These are phyloP conservation scores for Urocolius indicus DNA, from an alignment of 2,113 vertebrate genomes.

Conservation along the genomic window DNA sequence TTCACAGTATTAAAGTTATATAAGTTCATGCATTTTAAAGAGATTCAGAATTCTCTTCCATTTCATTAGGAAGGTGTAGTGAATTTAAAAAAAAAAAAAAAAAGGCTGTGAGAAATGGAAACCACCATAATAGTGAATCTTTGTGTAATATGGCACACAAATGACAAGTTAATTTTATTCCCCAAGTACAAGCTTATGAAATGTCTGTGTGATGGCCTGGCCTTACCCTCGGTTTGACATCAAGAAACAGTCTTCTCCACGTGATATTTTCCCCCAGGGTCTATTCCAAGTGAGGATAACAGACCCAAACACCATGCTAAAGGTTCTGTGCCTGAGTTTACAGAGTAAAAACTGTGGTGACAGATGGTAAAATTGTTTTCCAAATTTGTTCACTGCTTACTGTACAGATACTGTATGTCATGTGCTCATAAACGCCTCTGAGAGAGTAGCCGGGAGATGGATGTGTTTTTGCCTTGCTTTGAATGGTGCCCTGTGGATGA, in stretches of 20 bases:
- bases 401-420: not conserved
- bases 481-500: not conserved
- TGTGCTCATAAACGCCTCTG: rapidly evolving
- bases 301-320: not conserved
- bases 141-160: not conserved
- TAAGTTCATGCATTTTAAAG: slow-evolving; percentile 19
- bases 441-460: not conserved
- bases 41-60: not conserved
- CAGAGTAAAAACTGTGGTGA: not conserved
- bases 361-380: not conserved
- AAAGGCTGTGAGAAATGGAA: not conserved
- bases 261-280: rapidly evolving
- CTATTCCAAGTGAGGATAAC: not conserved
- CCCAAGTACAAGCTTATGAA: not conserved
- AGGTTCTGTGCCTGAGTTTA: not conserved
- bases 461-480: not conserved
- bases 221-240: not conserved
- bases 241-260: not conserved
- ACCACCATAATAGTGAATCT: not conserved
- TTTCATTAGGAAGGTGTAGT: not conserved
- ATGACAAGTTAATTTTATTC: not conserved
- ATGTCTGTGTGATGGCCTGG: not conserved
- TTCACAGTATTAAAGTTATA: not conserved
- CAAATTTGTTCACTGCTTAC: not conserved
- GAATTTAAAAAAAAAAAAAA: not conserved